Evolutionary conservation across 2,113 vertebrate species (phyloP), one percentile per base, ranked within the genome.

Genomic region (Poecilia latipinna): DNA sequence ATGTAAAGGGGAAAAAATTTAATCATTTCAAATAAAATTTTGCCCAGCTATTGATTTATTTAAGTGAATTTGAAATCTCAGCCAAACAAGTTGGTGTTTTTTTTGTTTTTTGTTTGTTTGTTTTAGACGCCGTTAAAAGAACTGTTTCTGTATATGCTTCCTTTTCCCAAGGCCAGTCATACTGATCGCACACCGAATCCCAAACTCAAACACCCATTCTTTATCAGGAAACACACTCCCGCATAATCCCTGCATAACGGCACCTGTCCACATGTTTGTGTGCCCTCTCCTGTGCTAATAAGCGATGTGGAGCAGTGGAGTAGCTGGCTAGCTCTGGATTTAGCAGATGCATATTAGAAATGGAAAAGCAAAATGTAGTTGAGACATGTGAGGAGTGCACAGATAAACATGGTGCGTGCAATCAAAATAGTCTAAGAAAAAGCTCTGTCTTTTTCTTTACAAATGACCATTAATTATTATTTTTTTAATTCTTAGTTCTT

Each of bases 191-290:
- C 88, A 80, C 79, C 37, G 72, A 84, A 79, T 85, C 82, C 87
- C 75, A 89, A 91, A 89, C 72, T 78, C 90, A 93, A 93, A 93
- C 87, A 93, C 83, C 74, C 83, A 87, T 90, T 84, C 85, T 91
- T 91, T 93, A 92, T 93, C 90, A 44, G 84, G 61, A 77, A 83
- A 85, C 86, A 82, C 92, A 91, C 88, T 86, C 78, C 61, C 83
- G 48, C 84, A 65, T 91, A 91, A 93, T 91, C 91, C 89, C 54
- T 60, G 74, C 68, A 78, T 78, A 78, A 72, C 74, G 29, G 75
- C 83, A 88, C 90, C 83, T 89, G 77, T 75, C 65, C 29, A 64
- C 35, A 73, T 65, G 65, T 77, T 69, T 44, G 77, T 68, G 62
- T 19, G 12, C 48, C 32, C 33, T 22, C 28, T 35, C 24, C 44